phyloP scores from a whole-genome alignment of 2,888 invertebrate genomes.

The Drosophila birchii region DNA sequence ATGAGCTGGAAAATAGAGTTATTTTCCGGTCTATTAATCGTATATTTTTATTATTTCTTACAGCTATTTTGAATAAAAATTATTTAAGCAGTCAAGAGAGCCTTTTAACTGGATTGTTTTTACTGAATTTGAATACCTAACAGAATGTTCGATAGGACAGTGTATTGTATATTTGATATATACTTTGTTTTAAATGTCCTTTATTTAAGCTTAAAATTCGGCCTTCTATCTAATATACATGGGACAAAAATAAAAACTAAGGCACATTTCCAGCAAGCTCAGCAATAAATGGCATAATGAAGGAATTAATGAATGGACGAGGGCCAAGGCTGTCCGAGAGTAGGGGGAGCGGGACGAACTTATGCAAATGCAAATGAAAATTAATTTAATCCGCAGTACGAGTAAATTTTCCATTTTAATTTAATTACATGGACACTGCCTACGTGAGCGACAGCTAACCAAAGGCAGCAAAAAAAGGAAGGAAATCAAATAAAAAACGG shows the following conservation, averaged over 20 bases:
- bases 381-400: slow-evolving; percentile 84
- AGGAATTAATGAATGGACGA: slow-evolving; percentile 71
- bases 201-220: not conserved
- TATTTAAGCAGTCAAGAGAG: not conserved
- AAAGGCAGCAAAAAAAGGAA: slow-evolving; percentile 49
- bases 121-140: too few relatives aligned
- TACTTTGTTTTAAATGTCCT: not conserved
- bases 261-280: slow-evolving; percentile 63
- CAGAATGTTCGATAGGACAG: too few relatives aligned
- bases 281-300: slow-evolving; percentile 76
- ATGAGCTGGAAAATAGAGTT: not conserved
- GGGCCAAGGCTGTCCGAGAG: slow-evolving; percentile 8
- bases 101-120: too few relatives aligned
- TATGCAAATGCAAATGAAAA: slow-evolving; percentile 85
- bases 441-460: slow-evolving; percentile 83
- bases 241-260: slow-evolving; percentile 47
- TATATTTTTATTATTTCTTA: not conserved
- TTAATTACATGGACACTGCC: slow-evolving; percentile 84
- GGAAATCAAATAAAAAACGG: slow-evolving; percentile 54
- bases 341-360: slow-evolving; percentile 58
- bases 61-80: not conserved
- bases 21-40: not conserved
- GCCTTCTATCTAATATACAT: slow-evolving; percentile 3
- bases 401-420: slow-evolving; percentile 85
- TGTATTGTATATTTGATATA: not conserved